These are phyloP conservation scores for Doryteuthis pealeii DNA, from an alignment of 1,140 invertebrate species.

Conservation along the genomic window DNA sequence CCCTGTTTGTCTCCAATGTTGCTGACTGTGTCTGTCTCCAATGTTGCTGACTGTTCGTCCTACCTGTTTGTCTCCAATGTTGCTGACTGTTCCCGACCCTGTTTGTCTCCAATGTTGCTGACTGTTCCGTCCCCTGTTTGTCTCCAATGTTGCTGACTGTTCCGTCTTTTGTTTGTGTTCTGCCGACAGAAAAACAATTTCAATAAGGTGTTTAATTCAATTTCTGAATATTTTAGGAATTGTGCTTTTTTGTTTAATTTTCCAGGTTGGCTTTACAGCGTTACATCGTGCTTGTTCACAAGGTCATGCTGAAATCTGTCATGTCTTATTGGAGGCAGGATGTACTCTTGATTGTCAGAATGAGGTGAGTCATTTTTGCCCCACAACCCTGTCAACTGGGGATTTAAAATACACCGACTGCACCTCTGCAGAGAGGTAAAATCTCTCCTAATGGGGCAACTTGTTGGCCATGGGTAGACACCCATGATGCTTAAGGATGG, in stretches of 20 bases:
- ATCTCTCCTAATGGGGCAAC: too few species aligned
- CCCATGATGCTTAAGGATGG: too few species aligned
- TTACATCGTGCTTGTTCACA: conserved; percentile 53
- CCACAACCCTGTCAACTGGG: too few species aligned
- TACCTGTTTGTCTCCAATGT: conserved; percentile 12
- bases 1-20: conserved; percentile 9
- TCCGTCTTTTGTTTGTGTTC: conserved; percentile 12
- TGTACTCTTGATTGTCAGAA: conserved; percentile 51
- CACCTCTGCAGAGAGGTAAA: too few species aligned
- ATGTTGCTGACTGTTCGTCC: too few species aligned
- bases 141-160: neutral
- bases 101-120: neutral
- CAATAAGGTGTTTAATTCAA: too few species aligned
- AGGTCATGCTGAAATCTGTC: conserved; percentile 50
- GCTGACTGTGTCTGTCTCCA: too few species aligned
- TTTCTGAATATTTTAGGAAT: too few species aligned
- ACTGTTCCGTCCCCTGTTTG: neutral
- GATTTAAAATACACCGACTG: too few species aligned
- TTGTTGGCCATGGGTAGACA: too few species aligned
- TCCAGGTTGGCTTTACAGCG: conserved; percentile 53
- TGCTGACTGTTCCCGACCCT: neutral
- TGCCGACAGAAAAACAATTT: too few species aligned
- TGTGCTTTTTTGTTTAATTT: neutral
- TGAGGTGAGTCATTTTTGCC: conserved; percentile 37
- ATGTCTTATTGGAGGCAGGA: conserved; percentile 39